phyloP scores from a whole-genome alignment of 2,797 vertebrate genomes.

The Pangasius djambal region DNA sequence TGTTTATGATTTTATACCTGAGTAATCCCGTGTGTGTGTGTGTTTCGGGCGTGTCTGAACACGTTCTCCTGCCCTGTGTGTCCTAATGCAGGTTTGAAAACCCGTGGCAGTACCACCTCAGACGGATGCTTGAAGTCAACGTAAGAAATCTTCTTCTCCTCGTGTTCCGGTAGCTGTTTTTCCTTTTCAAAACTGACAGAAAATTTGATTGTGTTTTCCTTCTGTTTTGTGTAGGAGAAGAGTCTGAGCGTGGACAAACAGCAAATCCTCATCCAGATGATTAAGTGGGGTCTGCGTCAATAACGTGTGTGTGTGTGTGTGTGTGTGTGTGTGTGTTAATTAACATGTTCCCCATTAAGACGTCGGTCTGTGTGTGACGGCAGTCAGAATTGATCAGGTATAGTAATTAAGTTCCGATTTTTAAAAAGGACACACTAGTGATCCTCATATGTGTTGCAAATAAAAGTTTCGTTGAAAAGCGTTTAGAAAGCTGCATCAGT shows the following conservation, averaged over 20 bases:
- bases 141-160: constrained; percentile 32
- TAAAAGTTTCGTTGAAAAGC: not conserved
- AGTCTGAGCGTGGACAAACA: constrained; percentile 43
- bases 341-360: not conserved
- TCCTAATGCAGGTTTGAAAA: constrained; percentile 29
- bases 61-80: not conserved
- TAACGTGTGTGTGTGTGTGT: constrained; percentile 2
- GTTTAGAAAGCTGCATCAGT: not conserved
- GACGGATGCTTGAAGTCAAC: constrained; percentile 37
- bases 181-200: too few species aligned
- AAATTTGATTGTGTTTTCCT: not conserved
- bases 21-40: not conserved
- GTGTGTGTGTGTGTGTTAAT: not conserved
- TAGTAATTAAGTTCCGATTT: not conserved
- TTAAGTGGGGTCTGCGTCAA: not conserved
- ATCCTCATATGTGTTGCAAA: not conserved
- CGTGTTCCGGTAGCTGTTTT: not conserved
- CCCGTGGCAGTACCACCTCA: constrained; percentile 50
- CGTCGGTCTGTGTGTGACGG: not conserved
- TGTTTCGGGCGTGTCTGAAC: not conserved
- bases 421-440: not conserved
- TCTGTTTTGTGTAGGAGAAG: constrained; percentile 30
- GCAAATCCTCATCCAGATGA: constrained; percentile 33
- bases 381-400: not conserved
- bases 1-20: not conserved